Evolutionary conservation across 2,888 invertebrate species (phyloP), one percentile per base, ranked within the genome.

Genomic region (Galeruca laticollis): DNA sequence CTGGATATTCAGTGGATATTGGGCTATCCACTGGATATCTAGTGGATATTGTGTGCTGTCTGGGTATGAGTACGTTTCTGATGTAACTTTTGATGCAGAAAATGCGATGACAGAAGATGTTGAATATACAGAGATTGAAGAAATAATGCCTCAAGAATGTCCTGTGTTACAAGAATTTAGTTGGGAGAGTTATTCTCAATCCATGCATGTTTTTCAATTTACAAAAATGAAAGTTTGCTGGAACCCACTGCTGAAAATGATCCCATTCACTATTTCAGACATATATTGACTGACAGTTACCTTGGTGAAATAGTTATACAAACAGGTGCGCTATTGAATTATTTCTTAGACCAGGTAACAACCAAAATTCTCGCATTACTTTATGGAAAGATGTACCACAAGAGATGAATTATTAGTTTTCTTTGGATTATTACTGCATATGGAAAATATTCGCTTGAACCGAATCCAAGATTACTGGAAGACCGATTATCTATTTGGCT

Each of bases 61-160:
- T 54, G 63, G 57, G 20, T 47, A 68, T 68, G 68, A 63, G 43
- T 68, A 63, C 68, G 52, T 63, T 43, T 47, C 43, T 31, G 33
- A 68, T 68, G 63, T 10, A 70, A 60, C 51, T 67, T 70, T 54
- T 40, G 56, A 43, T 70, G 70, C 67, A 61, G 70, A 70, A 67
- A 61, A 52, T 70, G 67, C 70, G 18, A 61, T 60, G 26, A 26
- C 70, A 60, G 70, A 60, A 31, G 43, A 52, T 60, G 54, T 60
- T 60, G 60, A 60, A 70, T 67, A 70, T 67, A 67, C 43, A 54
- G 61, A 70, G 33, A 61, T 9, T 67, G 51, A 21, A 51, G 54
- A 60, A 60, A 31, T 20, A 52, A 67, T 61, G 40, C 60, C 61
- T 70, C 70, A 70, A 67, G 66, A 56, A 54, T 31, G 63, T n/a